Evolutionary conservation across 2,797 vertebrate genomes (phyloP), one percentile per base, ranked within the genome.

Genomic region (Eulemur coronatus): DNA sequence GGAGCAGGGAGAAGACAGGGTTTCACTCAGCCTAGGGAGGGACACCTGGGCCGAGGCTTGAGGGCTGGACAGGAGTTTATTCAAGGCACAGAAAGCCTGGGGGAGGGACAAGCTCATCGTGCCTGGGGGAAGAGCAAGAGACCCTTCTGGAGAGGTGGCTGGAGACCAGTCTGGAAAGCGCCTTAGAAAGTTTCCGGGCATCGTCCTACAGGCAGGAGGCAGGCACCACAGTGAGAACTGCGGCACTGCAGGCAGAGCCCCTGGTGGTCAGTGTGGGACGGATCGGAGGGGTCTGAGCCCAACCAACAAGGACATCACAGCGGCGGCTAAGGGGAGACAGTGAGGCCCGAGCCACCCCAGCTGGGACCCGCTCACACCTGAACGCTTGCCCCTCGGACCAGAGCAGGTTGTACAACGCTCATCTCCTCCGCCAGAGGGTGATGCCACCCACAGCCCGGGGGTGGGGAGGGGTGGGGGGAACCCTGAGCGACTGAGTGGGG

Each of bases 381-480:
- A 82, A 33, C 55, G 9, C 20, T 1, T 0, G 33, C 30, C 2
- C n/a, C 30, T 69, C 5, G 2, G n/a, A 20, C 22, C 30, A 41
- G 35, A 46, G 38, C 0, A 1, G 13, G 1, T 24, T 22, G 17
- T 50, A 41, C 80, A 88, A 70, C 65, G 57, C 61, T 38, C 0
- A 0, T 52, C 48, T 95, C 17, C 3, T 72, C 97, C 93, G 84
- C 73, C 69, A 95, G 96, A 87, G 93, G 82, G 80, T 41, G 43
- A 43, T 70, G 9, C 33, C 38, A 30, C 81, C 48, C 69, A 46
- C 46, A 41, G 41, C 24, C 8, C 48, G 2, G 61, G 4, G 6
- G 0, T 13, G 7, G 33, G 22, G 0, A 3, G 7, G 26, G 57
- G 57, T 11, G 24, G 26, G 6, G 7, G 35, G 18, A 22, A 55